Conservation (phyloP, 2,113 vertebrate species). For the Saccopteryx leptura region DNA sequence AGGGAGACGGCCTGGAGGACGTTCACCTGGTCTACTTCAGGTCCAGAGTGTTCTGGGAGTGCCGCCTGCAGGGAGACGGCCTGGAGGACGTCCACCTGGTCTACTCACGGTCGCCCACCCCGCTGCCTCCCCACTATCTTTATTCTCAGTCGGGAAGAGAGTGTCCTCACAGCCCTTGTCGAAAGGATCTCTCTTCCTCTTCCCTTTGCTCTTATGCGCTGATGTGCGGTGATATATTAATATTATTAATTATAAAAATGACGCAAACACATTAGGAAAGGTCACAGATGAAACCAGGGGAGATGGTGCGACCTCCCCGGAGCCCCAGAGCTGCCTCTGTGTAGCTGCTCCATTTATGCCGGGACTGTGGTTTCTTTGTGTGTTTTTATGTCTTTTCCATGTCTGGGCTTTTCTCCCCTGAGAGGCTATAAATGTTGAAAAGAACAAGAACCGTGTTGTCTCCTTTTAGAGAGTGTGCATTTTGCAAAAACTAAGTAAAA, state of each 20-base stretch:
- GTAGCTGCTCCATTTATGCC: neutral
- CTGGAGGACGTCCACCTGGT: neutral
- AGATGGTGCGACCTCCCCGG: neutral
- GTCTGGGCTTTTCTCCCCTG: conserved; percentile 65
- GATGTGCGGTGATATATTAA: too few species aligned
- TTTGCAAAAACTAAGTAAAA: conserved; percentile 40
- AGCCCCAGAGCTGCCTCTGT: neutral
- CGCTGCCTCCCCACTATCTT: neutral
- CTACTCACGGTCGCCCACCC: too few species aligned
- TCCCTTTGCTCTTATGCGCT: neutral
- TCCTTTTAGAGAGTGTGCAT: conserved; percentile 34
- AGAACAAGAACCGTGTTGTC: conserved; percentile 55
- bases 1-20: neutral
- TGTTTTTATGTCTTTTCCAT: conserved; percentile 46
- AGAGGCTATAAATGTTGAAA: conserved; percentile 63
- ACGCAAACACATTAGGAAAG: neutral
- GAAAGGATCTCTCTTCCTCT: neutral
- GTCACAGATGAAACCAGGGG: neutral
- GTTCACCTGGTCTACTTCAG: too few species aligned
- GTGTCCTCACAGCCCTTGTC: rapidly evolving
- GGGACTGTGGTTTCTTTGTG: conserved; percentile 45
- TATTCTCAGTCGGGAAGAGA: neutral
- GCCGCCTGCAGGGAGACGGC: neutral
- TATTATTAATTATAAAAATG: neutral
- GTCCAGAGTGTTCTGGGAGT: neutral